These are phyloP conservation scores for Neotoxoptera formosana DNA, from an alignment of 1,140 invertebrate species.

Conservation along the genomic window DNA sequence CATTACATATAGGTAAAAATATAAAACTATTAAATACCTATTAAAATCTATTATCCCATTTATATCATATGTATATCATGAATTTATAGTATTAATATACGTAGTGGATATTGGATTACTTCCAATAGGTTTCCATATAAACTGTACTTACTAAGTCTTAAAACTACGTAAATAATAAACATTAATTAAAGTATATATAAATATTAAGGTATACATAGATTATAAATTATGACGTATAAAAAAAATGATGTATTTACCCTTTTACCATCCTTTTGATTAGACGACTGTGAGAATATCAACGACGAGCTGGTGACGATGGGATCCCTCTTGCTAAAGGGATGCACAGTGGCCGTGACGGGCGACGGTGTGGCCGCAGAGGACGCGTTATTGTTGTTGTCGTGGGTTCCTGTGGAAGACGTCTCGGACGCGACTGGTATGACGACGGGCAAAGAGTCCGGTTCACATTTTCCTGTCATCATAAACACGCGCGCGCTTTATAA, in stretches of 20 bases:
- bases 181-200: background rate
- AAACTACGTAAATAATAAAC: background rate
- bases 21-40: background rate
- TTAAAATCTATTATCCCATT: background rate
- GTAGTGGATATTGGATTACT: background rate
- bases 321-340: constrained; percentile 53
- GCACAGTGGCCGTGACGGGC: constrained; percentile 53
- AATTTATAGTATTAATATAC: background rate
- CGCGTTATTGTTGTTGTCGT: constrained; percentile 53
- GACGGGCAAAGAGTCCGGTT: constrained; percentile 49
- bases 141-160: background rate
- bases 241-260: constrained; percentile 21
- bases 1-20: background rate
- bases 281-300: constrained; percentile 41
- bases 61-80: background rate
- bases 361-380: background rate
- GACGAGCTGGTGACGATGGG: constrained; percentile 50
- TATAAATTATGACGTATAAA: background rate
- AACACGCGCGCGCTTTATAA: constrained; percentile 51
- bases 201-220: background rate
- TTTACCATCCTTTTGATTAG: constrained; percentile 58
- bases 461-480: constrained; percentile 58
- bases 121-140: background rate
- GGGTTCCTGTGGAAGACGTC: constrained; percentile 25
- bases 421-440: constrained; percentile 23